These are phyloP conservation scores for Siderastrea radians DNA, from an alignment of 92 coral and sea anemone genomes.

Conservation along the genomic window DNA sequence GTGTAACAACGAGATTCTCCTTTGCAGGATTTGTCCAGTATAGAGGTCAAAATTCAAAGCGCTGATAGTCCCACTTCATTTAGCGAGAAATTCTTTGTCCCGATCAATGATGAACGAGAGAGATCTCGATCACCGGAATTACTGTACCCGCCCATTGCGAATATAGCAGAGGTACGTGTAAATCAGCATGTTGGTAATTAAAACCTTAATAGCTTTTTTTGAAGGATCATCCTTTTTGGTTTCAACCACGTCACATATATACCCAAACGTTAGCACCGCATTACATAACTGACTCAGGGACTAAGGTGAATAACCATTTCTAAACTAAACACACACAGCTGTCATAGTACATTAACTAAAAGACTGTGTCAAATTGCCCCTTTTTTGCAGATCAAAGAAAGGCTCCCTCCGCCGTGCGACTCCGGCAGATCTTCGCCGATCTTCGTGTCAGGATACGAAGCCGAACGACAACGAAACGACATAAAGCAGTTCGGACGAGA, in stretches of 20 bases:
- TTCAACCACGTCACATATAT: no score
- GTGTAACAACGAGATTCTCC: neutral
- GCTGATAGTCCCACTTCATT: slow-evolving; percentile 38
- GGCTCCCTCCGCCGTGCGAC: slow-evolving; percentile 66
- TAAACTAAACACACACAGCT: no score
- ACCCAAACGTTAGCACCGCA: no score
- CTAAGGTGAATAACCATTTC: no score
- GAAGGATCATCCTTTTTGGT: no score
- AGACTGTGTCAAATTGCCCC: neutral
- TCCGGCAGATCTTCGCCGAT: slow-evolving; percentile 69
- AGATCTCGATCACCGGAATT: slow-evolving; percentile 82
- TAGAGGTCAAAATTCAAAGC: slow-evolving; percentile 72
- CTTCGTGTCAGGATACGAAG: slow-evolving; percentile 96
- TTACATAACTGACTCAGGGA: no score
- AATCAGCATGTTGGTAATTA: no score
- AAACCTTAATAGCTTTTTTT: no score
- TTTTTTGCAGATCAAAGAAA: slow-evolving; percentile 46
- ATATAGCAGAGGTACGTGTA: slow-evolving; percentile 74
- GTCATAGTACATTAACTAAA: no score
- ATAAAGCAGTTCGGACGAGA: slow-evolving; percentile 82
- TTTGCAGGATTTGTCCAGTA: slow-evolving; percentile 77
- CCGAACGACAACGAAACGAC: slow-evolving; percentile 91
- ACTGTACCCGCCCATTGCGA: slow-evolving; percentile 90
- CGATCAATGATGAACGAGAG: slow-evolving; percentile 41
- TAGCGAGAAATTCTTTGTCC: slow-evolving; percentile 18